Percentiles rank a stretch among this genome's conserved stretches.
phyloP scores from a whole-genome alignment of 1,140 invertebrate species.

The Drosophila watanabei region DNA sequence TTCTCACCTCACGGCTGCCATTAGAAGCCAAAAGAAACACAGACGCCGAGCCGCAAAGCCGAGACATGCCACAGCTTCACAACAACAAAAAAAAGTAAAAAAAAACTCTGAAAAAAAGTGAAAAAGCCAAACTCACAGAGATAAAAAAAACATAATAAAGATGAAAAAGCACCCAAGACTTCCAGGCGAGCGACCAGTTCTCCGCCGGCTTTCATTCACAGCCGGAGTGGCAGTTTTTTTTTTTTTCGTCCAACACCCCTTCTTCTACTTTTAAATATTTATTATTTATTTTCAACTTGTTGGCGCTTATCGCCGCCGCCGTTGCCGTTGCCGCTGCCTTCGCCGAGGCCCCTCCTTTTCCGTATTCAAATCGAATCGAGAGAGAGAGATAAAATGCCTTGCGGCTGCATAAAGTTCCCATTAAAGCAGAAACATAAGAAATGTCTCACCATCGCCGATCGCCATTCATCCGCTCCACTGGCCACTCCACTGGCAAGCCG shows the following conservation, averaged over 20 bases:
- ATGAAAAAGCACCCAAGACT: constrained; percentile 48
- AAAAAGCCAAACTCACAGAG: constrained; percentile 14
- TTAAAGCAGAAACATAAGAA: constrained; percentile 57
- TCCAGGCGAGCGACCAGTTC: constrained; percentile 78
- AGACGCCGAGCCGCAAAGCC: constrained; percentile 57
- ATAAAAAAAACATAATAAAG: constrained; percentile 28
- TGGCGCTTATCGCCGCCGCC: constrained; percentile 56
- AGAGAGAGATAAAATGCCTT: constrained; percentile 69
- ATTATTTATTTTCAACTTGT: constrained; percentile 75
- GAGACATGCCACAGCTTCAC: constrained; percentile 72
- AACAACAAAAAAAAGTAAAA: constrained; percentile 31
- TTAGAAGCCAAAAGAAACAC: constrained; percentile 82
- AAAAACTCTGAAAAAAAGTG: constrained; percentile 23
- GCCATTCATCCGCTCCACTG: constrained; percentile 58
- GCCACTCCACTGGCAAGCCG: constrained; percentile 16
- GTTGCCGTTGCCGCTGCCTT: not conserved
- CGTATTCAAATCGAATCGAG: constrained; percentile 60
- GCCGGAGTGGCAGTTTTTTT: constrained; percentile 54
- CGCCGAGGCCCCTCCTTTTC: constrained; percentile 30
- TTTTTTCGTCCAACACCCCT: constrained; percentile 25
- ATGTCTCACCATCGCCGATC: constrained; percentile 48
- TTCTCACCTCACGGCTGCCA: constrained; percentile 83
- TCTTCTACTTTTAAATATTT: constrained; percentile 71
- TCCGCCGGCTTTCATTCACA: constrained; percentile 63
- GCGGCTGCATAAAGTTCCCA: constrained; percentile 73